Evolutionary conservation across 2,888 invertebrate species (phyloP), one percentile per base, ranked within the genome.

Genomic region (Cloeon dipterum): DNA sequence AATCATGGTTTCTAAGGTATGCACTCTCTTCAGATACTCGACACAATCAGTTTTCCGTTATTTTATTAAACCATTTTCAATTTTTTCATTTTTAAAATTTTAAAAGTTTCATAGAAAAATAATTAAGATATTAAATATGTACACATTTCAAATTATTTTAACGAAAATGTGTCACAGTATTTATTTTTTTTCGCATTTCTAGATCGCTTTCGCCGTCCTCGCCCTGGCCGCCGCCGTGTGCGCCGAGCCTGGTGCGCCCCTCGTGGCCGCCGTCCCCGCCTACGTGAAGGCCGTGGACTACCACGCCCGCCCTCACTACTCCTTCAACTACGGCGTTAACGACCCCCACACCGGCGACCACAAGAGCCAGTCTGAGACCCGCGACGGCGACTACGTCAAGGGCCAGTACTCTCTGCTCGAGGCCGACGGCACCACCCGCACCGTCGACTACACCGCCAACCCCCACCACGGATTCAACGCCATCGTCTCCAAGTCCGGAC

Each of bases 281-380:
- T n/a, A n/a, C n/a, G 14, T n/a, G n/a, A 5, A 29, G 7, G 7
- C 29, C 29, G 10, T 29, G 10, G 29, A 29, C 38, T 16, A 33
- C 16, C 25, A 41, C 39, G 39, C 41, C 5, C 37, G 26, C 7
- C 37, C 41, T 8, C 32, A 39, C 8, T 42, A 42, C 36, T 33
- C 39, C 5, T 42, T 39, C 36, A 36, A 42, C 20, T 42, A 42
- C 23, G 41, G 41, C 3, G 39, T 42, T 8, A 38, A 39, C 19
- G 42, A 42, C 39, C 42, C 39, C 14, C 42, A 42, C 38, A 33
- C 39, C 34, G 20, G 40, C 17, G 26, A 40, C 40, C 20, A 34
- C 33, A 43, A 43, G 40, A 40, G 38, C 21, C 42, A 42, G 34
- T 37, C 39, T n/a, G 42, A 42, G 34, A 25, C 35, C 3, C 40